Base-by-base conservation (phyloP, 2,797 vertebrate species). In the Eupleurogrammus muticus region DNA sequence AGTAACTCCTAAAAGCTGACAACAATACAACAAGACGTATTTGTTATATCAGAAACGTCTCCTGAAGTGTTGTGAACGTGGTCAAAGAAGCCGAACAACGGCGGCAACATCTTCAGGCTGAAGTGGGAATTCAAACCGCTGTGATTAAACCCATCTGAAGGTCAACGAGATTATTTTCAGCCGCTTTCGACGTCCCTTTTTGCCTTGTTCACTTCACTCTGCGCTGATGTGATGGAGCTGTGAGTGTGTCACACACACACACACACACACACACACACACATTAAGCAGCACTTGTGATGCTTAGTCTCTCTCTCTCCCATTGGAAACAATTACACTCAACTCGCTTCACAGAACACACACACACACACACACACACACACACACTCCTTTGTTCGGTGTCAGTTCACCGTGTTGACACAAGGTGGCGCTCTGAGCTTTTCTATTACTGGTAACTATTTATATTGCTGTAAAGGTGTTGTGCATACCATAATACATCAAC, bases 381-480 rank as follows among this genome's bases (percentile, higher is more conserved):
- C 0, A 1, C 56, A 42, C 5, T 14, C 7, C 53, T 24, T 38
- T 0, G 32, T 14, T 24, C 21, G 12, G 35, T 20, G 50, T 51
- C 5, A 68, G 16, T 66, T 47, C 59, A 5, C 0, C 19, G 34
- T 8, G 36, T 35, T 5, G 17, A 23, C 85, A 84, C 72, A 21
- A 17, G 70, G 77, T 53, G 82, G 82, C 36, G 23, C 64, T 83
- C 57, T 79, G 72, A 28, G 34, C 72, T 69, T 59, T 70, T 23
- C 13, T 23, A 38, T 44, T 3, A 10, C 51, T 73, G 21, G 21
- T 1, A 44, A 64, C n/a, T 42, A 28, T 66, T 16, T 14, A 36
- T 44, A 9, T 2, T 28, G 5, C 4, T 51, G 54, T 38, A 6
- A 10, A 60, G 21, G 23, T 9, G 10, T n/a, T 57, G 35, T 57